Evolutionary conservation across 2,797 vertebrate genomes (phyloP).

Genomic region (Pempheris klunzingeri): DNA sequence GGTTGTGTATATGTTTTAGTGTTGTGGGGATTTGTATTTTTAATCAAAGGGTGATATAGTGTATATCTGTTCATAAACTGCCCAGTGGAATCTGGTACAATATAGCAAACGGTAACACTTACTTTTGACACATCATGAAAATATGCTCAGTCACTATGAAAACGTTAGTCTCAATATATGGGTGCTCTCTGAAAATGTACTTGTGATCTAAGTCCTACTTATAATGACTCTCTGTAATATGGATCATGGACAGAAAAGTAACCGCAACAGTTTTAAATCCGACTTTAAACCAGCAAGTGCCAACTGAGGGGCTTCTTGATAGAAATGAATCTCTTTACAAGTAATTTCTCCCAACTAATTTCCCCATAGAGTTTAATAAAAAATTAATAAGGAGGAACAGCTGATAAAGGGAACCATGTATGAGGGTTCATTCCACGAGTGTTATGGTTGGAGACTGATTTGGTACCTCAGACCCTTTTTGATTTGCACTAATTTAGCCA

Average conservation of each 20-base stretch:
- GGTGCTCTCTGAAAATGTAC: slow-evolving; percentile 9
- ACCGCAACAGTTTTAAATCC: slow-evolving; percentile 56
- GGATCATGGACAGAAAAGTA: slow-evolving; percentile 42
- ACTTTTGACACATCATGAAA: slow-evolving; percentile 23
- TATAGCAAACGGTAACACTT: slow-evolving; percentile 4
- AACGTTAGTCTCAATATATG: slow-evolving; percentile 1
- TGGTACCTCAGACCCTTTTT: slow-evolving; percentile 60
- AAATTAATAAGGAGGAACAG: slow-evolving; percentile 76
- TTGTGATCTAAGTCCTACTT: slow-evolving; percentile 12
- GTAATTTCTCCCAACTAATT: slow-evolving; percentile 78
- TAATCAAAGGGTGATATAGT: background rate
- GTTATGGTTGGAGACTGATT: slow-evolving; percentile 69
- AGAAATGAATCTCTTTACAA: slow-evolving; percentile 75
- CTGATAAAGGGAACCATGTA: slow-evolving; percentile 78
- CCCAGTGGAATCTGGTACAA: background rate
- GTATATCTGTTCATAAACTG: slow-evolving; percentile 1
- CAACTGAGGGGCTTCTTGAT: slow-evolving; percentile 58
- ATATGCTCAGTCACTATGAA: slow-evolving; percentile 4
- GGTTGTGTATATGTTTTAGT: background rate
- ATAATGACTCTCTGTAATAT: slow-evolving; percentile 35
- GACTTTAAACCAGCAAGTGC: slow-evolving; percentile 62
- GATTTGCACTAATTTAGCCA: slow-evolving; percentile 69
- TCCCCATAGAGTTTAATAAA: slow-evolving; percentile 79
- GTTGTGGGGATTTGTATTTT: background rate
- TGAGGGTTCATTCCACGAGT: slow-evolving; percentile 62